Evolutionary conservation across 1,140 invertebrate genomes (phyloP).

Genomic region (Musca domestica): DNA sequence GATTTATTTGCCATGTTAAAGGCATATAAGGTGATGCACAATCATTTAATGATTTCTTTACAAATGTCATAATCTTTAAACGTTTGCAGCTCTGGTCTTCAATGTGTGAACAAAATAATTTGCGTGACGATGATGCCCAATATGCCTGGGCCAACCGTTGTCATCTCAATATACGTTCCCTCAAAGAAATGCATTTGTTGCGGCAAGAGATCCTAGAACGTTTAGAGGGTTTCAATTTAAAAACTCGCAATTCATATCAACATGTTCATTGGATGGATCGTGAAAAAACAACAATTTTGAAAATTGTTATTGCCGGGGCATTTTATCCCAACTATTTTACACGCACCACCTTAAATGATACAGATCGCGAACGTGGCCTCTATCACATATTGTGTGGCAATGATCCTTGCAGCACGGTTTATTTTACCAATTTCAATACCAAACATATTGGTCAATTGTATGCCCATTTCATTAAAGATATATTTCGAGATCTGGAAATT

Average conservation of each 20-base stretch:
- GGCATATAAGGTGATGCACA: conserved; percentile 69
- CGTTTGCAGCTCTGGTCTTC: conserved; percentile 41
- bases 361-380: conserved; percentile 61
- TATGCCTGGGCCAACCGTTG: conserved; percentile 68
- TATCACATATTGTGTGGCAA: conserved; percentile 65
- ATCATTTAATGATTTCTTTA: neutral
- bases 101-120: conserved; percentile 36
- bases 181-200: conserved; percentile 72
- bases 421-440: conserved; percentile 64
- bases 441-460: conserved; percentile 75
- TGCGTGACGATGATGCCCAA: conserved; percentile 36
- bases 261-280: conserved; percentile 53
- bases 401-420: conserved; percentile 76
- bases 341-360: conserved; percentile 56
- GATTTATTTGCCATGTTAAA: conserved; percentile 82
- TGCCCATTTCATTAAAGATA: conserved; percentile 58
- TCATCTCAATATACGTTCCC: conserved; percentile 70
- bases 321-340: conserved; percentile 93
- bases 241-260: conserved; percentile 40
- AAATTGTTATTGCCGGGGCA: conserved; percentile 65
- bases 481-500: conserved; percentile 54
- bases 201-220: conserved; percentile 68
- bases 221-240: conserved; percentile 60
- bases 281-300: conserved; percentile 62
- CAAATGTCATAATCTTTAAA: conserved; percentile 23